phyloP scores from a whole-genome alignment of 2,113 vertebrate genomes.

The Varanus salvator region DNA sequence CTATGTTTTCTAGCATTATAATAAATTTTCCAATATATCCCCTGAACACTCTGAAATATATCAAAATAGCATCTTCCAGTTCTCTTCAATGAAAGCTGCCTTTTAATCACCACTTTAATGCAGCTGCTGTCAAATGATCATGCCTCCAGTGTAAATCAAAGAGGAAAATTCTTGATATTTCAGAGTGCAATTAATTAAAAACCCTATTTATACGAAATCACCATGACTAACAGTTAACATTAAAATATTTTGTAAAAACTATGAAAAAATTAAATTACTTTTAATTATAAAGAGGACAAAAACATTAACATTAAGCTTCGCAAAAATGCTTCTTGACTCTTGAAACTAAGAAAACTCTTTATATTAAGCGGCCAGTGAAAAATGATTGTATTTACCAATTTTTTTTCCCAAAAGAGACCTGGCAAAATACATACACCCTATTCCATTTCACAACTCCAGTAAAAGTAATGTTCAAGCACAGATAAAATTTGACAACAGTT shows the following conservation, averaged over 20 bases:
- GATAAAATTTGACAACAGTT: slow-evolving; percentile 81
- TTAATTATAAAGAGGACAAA: slow-evolving; percentile 78
- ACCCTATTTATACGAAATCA: slow-evolving; percentile 79
- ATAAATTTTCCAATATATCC: slow-evolving; percentile 77
- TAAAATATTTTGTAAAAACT: slow-evolving; percentile 78
- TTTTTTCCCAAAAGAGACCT: slow-evolving; percentile 63
- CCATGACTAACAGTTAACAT: slow-evolving; percentile 83
- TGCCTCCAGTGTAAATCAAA: slow-evolving; percentile 86
- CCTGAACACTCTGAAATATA: slow-evolving; percentile 77
- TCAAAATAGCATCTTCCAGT: slow-evolving; percentile 82
- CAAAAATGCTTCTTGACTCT: slow-evolving; percentile 80
- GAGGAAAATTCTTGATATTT: slow-evolving; percentile 82
- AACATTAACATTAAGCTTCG: slow-evolving; percentile 77
- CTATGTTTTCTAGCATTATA: slow-evolving; percentile 77
- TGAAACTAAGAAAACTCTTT: slow-evolving; percentile 74
- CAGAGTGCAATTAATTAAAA: slow-evolving; percentile 84
- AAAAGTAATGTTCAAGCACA: slow-evolving; percentile 80
- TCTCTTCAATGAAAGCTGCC: slow-evolving; percentile 80
- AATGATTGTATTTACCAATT: slow-evolving; percentile 73
- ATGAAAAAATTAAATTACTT: slow-evolving; percentile 81
- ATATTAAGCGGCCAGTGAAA: slow-evolving; percentile 69
- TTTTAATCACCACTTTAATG: slow-evolving; percentile 80
- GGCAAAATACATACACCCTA: slow-evolving; percentile 79
- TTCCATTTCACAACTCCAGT: slow-evolving; percentile 79
- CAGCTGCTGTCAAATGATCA: slow-evolving; percentile 82